Evolutionary conservation across 2,888 invertebrate genomes (phyloP).

Genomic region (Machimus atricapillus): DNA sequence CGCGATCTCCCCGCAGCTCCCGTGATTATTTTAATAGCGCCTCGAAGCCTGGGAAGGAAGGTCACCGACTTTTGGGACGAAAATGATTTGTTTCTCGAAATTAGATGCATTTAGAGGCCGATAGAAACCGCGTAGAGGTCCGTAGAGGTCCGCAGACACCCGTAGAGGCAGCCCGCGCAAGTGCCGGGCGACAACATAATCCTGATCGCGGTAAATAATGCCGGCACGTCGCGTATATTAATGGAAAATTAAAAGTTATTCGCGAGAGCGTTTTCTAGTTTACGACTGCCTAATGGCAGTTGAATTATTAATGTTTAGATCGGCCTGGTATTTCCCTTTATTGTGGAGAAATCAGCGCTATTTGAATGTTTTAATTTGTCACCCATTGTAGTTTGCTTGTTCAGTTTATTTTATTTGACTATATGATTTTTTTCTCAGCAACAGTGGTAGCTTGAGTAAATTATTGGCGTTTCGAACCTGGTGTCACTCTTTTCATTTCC

Average conservation of each 20-base stretch:
- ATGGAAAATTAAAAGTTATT: slow-evolving; percentile 8
- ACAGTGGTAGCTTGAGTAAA: neutral
- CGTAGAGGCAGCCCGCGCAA: neutral
- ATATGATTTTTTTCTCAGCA: neutral
- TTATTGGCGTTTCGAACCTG: neutral
- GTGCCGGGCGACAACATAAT: slow-evolving; percentile 1
- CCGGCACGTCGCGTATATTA: slow-evolving; percentile 2
- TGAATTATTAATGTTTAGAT: slow-evolving; percentile 7
- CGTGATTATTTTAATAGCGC: neutral
- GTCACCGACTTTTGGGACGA: neutral
- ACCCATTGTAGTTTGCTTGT: neutral
- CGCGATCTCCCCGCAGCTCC: neutral
- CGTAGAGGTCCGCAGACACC: no score
- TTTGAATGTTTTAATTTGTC: slow-evolving; percentile 7
- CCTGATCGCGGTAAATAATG: neutral
- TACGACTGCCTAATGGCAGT: neutral
- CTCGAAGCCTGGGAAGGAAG: neutral
- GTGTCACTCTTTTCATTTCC: neutral
- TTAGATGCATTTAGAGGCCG: neutral
- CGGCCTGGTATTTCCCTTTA: neutral
- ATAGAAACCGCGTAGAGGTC: neutral
- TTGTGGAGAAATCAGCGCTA: neutral
- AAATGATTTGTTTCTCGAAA: slow-evolving; percentile 22
- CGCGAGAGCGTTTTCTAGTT: neutral
- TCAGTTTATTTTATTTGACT: neutral